These are phyloP conservation scores for Clytia hemisphaerica DNA, from an alignment of 30 jellyfish, hydroid and myxozoan genomes.

Conservation along the genomic window DNA sequence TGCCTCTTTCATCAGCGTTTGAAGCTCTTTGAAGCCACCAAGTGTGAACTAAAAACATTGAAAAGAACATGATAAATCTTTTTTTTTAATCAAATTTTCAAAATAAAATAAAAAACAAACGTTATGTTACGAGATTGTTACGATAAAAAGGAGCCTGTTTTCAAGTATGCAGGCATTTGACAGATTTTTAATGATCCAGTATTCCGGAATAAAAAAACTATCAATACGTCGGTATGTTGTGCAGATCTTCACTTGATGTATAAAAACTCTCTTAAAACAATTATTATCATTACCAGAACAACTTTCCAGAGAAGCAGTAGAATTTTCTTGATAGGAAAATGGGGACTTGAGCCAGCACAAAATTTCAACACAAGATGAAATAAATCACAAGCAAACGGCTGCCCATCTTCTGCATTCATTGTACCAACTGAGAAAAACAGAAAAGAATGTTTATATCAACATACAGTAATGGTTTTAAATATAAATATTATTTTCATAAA, in stretches of 20 bases:
- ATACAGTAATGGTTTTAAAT: not conserved
- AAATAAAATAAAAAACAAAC: not conserved
- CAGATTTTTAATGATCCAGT: too few relatives aligned
- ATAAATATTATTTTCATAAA: too few relatives aligned
- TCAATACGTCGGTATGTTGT: too few relatives aligned
- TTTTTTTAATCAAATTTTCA: not conserved
- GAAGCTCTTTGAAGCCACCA: constrained; percentile 86
- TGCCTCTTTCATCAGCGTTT: constrained; percentile 41
- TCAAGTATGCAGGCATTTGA: too few relatives aligned
- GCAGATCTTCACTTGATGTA: too few relatives aligned
- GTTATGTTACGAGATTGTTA: too few relatives aligned
- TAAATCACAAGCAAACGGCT: constrained; percentile 76
- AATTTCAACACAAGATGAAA: constrained; percentile 87
- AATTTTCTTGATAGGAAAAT: constrained; percentile 85
- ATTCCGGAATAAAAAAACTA: too few relatives aligned
- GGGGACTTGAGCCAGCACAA: constrained; percentile 98
- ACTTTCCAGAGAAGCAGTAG: constrained; percentile 87
- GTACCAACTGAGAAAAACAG: constrained; percentile 77
- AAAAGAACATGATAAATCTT: not conserved
- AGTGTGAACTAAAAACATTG: constrained; percentile 64
- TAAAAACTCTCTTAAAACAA: too few relatives aligned
- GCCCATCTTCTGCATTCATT: constrained; percentile 64
- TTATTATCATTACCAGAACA: constrained; percentile 42
- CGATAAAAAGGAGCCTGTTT: too few relatives aligned
- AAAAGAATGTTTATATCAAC: not conserved